Evolutionary conservation across 1,140 invertebrate species (phyloP).

Genomic region (Matsumurasca onukii): DNA sequence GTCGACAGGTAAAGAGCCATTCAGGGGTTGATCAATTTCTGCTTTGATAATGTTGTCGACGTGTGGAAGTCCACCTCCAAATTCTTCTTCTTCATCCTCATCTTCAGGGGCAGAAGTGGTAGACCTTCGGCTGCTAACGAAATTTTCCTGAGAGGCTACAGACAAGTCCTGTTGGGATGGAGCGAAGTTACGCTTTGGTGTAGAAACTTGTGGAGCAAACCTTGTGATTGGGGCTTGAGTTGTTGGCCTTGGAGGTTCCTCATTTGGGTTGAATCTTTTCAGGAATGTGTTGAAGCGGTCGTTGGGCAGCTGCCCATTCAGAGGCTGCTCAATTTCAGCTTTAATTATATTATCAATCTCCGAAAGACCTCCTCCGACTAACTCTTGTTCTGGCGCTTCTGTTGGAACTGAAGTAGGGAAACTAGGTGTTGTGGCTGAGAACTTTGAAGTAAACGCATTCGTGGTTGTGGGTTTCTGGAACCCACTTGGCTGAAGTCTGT

Average conservation of each 20-base stretch:
- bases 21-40: not conserved
- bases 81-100: not conserved
- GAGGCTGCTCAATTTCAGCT: slow-evolving; percentile 10
- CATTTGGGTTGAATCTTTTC: slow-evolving; percentile 18
- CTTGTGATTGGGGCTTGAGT: too few relatives aligned
- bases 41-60: slow-evolving; percentile 2
- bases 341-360: slow-evolving; percentile 17
- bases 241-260: not conserved
- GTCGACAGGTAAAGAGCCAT: not conserved
- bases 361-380: not conserved
- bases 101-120: not conserved
- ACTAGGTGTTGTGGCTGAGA: not conserved
- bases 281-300: slow-evolving; percentile 18
- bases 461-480: not conserved
- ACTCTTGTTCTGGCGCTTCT: not conserved
- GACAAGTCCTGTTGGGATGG: not conserved
- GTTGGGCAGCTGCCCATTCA: not conserved
- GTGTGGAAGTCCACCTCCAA: slow-evolving; percentile 6
- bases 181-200: too few relatives aligned
- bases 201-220: too few relatives aligned
- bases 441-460: not conserved
- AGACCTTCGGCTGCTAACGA: not conserved
- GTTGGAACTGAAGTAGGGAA: not conserved
- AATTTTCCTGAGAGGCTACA: slow-evolving; percentile 13
- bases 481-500: not conserved